A percentile compares a stretch with the other conserved stretches of the same genome.
phyloP scores from a whole-genome alignment of 2,888 invertebrate genomes.

The Diploptera punctata region DNA sequence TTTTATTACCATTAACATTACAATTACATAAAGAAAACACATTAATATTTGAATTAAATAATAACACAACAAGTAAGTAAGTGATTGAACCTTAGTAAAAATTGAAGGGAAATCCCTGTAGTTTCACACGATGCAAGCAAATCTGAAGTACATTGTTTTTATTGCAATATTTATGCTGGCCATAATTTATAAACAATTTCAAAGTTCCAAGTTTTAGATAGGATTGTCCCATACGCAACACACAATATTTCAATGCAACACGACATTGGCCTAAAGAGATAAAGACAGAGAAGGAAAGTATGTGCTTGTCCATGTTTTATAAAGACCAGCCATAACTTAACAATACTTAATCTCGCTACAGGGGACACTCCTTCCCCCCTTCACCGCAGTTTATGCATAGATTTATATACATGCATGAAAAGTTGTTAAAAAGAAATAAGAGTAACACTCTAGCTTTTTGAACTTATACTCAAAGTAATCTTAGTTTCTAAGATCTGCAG shows the following conservation, averaged over 20 bases:
- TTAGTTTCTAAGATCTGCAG: too few relatives aligned
- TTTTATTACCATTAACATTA: too few relatives aligned
- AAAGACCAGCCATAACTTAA: slow-evolving; percentile 22
- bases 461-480: too few relatives aligned
- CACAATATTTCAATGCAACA: not conserved
- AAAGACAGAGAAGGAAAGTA: not conserved
- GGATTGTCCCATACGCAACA: not conserved
- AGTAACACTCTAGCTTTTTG: not conserved
- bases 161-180: not conserved
- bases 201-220: not conserved
- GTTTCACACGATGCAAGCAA: too few relatives aligned
- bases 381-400: not conserved
- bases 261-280: not conserved
- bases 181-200: not conserved
- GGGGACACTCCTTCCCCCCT: not conserved
- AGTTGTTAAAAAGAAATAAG: slow-evolving; percentile 4
- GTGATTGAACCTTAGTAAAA: too few relatives aligned
- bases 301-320: slow-evolving; percentile 15
- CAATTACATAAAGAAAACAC: too few relatives aligned
- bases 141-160: not conserved
- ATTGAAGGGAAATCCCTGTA: too few relatives aligned
- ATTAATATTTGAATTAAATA: too few relatives aligned
- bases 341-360: slow-evolving; percentile 21
- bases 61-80: too few relatives aligned
- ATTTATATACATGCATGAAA: not conserved